Conservation (phyloP, 2,113 vertebrate species). For the Pseudonaja textilis region DNA sequence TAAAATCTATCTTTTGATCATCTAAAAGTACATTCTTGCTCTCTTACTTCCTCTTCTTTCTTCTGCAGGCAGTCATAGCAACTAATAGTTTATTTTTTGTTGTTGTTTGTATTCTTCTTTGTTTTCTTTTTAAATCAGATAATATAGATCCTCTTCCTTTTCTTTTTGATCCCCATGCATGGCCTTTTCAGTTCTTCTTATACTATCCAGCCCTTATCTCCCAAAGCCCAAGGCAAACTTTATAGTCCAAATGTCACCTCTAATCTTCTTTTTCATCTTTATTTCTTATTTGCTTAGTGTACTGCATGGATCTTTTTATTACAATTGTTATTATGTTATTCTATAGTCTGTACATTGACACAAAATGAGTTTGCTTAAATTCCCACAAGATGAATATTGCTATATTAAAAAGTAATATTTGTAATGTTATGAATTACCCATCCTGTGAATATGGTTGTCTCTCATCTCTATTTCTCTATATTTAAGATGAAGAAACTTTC, state of each 20-base stretch:
- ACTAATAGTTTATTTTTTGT: background rate
- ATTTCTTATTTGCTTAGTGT: slow-evolving; percentile 1
- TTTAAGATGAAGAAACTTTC: background rate
- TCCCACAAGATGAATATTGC: background rate
- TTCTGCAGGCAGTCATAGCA: slow-evolving; percentile 22
- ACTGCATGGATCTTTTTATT: background rate
- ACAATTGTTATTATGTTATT: slow-evolving; percentile 4
- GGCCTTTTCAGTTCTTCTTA: background rate
- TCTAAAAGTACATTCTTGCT: slow-evolving; percentile 39
- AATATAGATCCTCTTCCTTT: slow-evolving; percentile 23
- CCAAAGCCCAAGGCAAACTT: slow-evolving; percentile 17
- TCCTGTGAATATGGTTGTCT: background rate
- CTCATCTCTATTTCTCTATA: background rate
- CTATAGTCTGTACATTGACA: background rate
- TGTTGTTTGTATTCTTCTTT: slow-evolving; percentile 3
- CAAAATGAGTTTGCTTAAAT: background rate
- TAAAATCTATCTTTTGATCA: slow-evolving; percentile 57
- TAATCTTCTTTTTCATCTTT: background rate
- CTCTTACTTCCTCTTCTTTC: slow-evolving; percentile 20
- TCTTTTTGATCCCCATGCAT: background rate
- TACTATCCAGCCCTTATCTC: slow-evolving; percentile 13
- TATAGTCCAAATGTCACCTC: slow-evolving; percentile 12
- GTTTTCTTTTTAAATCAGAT: background rate
- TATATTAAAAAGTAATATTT: background rate
- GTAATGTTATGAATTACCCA: background rate